These are phyloP conservation scores for Agriopis marginaria DNA, from an alignment of 2,888 invertebrate genomes.

Conservation along the genomic window DNA sequence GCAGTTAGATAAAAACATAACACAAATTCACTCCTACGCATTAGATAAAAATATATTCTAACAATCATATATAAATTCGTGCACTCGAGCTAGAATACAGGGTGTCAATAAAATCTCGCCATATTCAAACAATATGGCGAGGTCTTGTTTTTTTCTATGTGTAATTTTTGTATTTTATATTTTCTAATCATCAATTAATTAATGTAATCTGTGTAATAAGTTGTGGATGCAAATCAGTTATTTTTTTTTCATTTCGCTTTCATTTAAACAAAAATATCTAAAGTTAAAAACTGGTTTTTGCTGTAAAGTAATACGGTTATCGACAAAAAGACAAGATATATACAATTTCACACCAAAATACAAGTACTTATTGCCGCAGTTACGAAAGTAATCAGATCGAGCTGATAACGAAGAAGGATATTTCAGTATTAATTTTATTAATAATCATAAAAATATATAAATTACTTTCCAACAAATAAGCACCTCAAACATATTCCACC, in stretches of 20 bases:
- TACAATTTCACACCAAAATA: neutral
- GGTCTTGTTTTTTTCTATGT: too few species aligned
- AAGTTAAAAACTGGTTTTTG: neutral
- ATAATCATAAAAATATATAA: neutral
- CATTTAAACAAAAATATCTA: neutral
- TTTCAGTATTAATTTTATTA: neutral
- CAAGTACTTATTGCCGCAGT: neutral
- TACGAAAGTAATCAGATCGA: neutral
- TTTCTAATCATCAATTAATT: too few species aligned
- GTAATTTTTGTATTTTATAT: too few species aligned
- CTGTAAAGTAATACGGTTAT: neutral
- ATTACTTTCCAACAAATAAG: neutral
- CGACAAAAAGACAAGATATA: neutral
- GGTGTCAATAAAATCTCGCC: neutral
- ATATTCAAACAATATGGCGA: too few species aligned
- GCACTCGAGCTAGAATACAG: slow-evolving; percentile 14
- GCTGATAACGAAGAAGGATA: neutral
- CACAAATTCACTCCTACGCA: slow-evolving; percentile 6
- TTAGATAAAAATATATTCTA: slow-evolving; percentile 7
- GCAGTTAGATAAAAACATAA: slow-evolving; percentile 15
- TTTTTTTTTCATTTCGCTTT: too few species aligned
- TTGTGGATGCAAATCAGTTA: too few species aligned
- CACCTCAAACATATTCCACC: neutral
- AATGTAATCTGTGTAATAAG: too few species aligned
- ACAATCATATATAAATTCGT: slow-evolving; percentile 28